Evolutionary conservation across 2,888 invertebrate species (phyloP).

Genomic region (Phanerotoma sp.): DNA sequence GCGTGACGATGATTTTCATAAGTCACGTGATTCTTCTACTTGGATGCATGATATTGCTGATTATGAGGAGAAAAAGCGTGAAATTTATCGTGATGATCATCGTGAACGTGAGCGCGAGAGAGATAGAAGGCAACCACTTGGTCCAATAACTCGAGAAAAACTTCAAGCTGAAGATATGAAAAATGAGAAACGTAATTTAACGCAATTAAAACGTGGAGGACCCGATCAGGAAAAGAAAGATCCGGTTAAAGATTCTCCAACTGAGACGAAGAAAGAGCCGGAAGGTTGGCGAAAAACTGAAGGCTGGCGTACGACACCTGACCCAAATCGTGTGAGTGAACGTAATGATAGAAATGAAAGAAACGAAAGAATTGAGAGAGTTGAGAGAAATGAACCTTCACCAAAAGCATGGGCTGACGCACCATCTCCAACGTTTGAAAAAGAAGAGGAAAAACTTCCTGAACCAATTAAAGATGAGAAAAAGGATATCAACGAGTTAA

Average conservation of each 20-base stretch:
- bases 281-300: conserved; percentile 61
- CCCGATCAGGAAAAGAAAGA: conserved; percentile 48
- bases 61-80: conserved; percentile 54
- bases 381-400: conserved; percentile 42
- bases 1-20: conserved; percentile 48
- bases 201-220: conserved; percentile 59
- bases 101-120: conserved; percentile 50
- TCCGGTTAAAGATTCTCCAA: conserved; percentile 54
- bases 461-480: conserved; percentile 58
- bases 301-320: conserved; percentile 55
- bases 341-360: conserved; percentile 42
- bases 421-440: conserved; percentile 52
- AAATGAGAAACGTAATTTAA: conserved; percentile 59
- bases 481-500: conserved; percentile 47
- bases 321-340: conserved; percentile 21
- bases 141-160: conserved; percentile 65
- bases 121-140: conserved; percentile 59
- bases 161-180: conserved; percentile 62
- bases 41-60: conserved; percentile 53
- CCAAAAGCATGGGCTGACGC: conserved; percentile 60
- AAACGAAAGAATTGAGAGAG: no score
- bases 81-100: conserved; percentile 50
- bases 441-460: conserved; percentile 56
- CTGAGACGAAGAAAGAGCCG: conserved; percentile 61
- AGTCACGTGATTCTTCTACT: conserved; percentile 45